phyloP scores from a whole-genome alignment of 2,888 invertebrate species.

The Eubasilissa splendida region DNA sequence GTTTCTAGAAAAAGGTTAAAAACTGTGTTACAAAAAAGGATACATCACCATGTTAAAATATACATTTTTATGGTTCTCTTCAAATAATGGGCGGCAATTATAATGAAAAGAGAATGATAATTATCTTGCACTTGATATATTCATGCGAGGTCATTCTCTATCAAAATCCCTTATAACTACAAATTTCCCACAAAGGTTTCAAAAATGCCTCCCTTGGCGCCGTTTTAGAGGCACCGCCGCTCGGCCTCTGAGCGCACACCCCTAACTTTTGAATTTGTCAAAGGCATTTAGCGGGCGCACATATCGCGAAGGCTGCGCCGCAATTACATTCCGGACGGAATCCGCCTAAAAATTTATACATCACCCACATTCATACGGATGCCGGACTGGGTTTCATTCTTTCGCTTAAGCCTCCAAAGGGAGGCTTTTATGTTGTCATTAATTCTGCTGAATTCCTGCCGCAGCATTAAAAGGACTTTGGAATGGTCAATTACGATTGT shows the following conservation, averaged over 20 bases:
- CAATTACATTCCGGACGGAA: not conserved
- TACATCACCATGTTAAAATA: not conserved
- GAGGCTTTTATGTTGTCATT: constrained; percentile 15
- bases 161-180: not conserved
- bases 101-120: not conserved
- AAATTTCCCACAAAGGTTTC: not conserved
- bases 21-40: not conserved
- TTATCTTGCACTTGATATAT: not conserved
- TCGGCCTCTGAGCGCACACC: not conserved
- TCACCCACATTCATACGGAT: constrained; percentile 11
- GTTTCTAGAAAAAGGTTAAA: too few relatives aligned
- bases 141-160: not conserved
- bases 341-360: constrained; percentile 12
- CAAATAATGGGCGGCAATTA: not conserved
- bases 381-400: not conserved
- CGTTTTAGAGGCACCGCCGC: not conserved
- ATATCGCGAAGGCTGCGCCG: not conserved
- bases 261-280: constrained; percentile 3
- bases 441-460: not conserved
- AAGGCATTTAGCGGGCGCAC: constrained; percentile 2
- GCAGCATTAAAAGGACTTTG: constrained; percentile 10
- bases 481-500: not conserved
- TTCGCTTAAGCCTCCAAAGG: not conserved
- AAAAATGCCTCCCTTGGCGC: not conserved
- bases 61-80: not conserved